These are phyloP conservation scores for Lycopodina hypogea DNA, from an alignment of 37 sponge, comb jelly and placozoan species.

Conservation along the genomic window DNA sequence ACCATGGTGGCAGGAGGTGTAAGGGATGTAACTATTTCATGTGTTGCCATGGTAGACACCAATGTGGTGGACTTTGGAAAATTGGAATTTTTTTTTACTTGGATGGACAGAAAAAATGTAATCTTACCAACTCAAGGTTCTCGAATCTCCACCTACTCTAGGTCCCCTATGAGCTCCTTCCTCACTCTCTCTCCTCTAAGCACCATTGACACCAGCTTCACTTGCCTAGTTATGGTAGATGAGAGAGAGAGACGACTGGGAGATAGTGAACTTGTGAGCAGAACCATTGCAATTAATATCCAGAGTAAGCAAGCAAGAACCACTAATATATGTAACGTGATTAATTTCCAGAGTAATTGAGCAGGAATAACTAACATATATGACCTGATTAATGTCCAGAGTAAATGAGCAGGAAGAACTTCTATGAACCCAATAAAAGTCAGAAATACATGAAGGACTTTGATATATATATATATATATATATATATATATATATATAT, in stretches of 20 bases:
- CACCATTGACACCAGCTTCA: slow-evolving; percentile 11
- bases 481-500: too few species aligned
- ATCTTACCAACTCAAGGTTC: not conserved
- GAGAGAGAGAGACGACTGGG: not conserved
- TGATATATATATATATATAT: too few species aligned
- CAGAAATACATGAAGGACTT: too few species aligned
- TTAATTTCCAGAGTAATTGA: slow-evolving; percentile 6
- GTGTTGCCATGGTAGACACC: not conserved
- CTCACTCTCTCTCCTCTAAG: slow-evolving; percentile 13
- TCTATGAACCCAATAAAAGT: too few species aligned
- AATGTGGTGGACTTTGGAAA: not conserved
- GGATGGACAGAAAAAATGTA: not conserved
- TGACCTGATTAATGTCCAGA: too few species aligned
- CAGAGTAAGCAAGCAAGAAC: not conserved
- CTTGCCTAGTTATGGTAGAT: not conserved
- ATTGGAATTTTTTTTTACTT: not conserved
- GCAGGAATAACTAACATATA: not conserved
- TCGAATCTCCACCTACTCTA: not conserved
- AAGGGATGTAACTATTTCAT: not conserved
- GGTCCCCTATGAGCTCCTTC: not conserved
- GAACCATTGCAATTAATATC: not conserved
- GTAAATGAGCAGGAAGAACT: too few species aligned
- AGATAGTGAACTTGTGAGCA: not conserved
- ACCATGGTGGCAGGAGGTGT: not conserved
- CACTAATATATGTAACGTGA: not conserved